phyloP scores from a whole-genome alignment of 2,797 vertebrate species.

The Galaxias olidus region DNA sequence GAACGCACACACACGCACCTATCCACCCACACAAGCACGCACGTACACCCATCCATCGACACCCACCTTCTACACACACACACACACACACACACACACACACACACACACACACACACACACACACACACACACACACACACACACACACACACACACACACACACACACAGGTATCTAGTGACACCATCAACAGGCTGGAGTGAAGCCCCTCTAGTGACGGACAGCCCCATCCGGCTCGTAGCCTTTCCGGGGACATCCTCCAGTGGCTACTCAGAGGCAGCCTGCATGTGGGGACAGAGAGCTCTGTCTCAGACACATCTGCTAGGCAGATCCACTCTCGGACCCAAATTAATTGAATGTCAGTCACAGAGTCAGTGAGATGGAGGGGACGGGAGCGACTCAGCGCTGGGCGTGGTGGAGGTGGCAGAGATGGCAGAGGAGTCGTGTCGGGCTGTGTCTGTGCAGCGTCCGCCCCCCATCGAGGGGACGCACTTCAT shows the following conservation, averaged over 20 bases:
- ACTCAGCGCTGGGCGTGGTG: too few relatives aligned
- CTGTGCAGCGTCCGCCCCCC: too few relatives aligned
- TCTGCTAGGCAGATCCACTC: slow-evolving; percentile 60
- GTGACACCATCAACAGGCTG: slow-evolving; percentile 63
- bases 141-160: background rate
- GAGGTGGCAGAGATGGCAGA: too few relatives aligned
- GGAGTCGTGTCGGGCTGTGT: background rate
- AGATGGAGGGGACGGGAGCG: slow-evolving; percentile 49
- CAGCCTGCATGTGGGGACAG: slow-evolving; percentile 34
- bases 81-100: background rate
- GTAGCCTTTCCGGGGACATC: slow-evolving; percentile 53
- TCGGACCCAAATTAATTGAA: slow-evolving; percentile 70
- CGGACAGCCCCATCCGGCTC: slow-evolving; percentile 41
- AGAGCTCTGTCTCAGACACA: slow-evolving; percentile 56
- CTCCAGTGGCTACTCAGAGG: slow-evolving; percentile 56
- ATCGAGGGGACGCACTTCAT: too few relatives aligned
- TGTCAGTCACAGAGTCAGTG: slow-evolving; percentile 67
- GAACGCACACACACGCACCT: slow-evolving; percentile 55
- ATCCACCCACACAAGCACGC: slow-evolving; percentile 32
- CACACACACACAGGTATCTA: too few relatives aligned
- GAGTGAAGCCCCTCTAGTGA: slow-evolving; percentile 53
- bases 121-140: slow-evolving; percentile 30
- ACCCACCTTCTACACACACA: background rate
- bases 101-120: slow-evolving; percentile 57
- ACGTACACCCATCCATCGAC: background rate